Evolutionary conservation across 2,797 vertebrate genomes (phyloP).

Genomic region (Huso huso): DNA sequence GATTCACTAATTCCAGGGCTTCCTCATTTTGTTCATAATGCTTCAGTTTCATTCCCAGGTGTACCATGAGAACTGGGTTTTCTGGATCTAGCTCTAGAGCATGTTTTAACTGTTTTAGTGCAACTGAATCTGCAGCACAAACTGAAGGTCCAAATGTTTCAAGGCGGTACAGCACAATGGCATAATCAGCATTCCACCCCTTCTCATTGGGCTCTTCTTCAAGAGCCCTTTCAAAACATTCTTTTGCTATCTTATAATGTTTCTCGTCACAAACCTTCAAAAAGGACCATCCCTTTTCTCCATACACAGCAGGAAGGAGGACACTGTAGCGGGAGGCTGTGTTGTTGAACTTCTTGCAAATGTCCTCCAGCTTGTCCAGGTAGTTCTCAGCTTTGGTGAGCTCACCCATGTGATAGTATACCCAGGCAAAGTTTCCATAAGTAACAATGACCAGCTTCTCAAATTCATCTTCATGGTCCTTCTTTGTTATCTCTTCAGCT

Average conservation of each 20-base stretch:
- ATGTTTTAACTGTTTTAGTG: constrained; percentile 39
- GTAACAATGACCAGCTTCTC: constrained; percentile 35
- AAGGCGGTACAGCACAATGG: constrained; percentile 43
- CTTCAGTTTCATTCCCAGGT: constrained; percentile 55
- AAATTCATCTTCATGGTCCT: constrained; percentile 17
- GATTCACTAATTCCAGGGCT: constrained; percentile 48
- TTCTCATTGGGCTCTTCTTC: constrained; percentile 46
- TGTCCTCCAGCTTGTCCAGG: constrained; percentile 31
- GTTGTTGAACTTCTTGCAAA: constrained; percentile 28
- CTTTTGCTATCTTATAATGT: constrained; percentile 47
- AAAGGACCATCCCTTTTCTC: constrained; percentile 60
- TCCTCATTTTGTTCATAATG: constrained; percentile 15
- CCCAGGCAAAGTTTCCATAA: constrained; percentile 59
- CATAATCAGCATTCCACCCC: constrained; percentile 56
- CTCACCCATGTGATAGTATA: constrained; percentile 43
- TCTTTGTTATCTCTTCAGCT: constrained; percentile 42
- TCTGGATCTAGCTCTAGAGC: constrained; percentile 49
- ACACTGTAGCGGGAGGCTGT: constrained; percentile 17
- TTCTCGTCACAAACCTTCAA: constrained; percentile 43
- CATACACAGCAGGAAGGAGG: constrained; percentile 39
- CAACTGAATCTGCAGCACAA: rapidly evolving
- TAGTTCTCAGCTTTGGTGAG: constrained; percentile 40
- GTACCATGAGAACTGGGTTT: constrained; percentile 40
- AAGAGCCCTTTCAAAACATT: constrained; percentile 60
- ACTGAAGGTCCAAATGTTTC: constrained; percentile 1